Base-by-base conservation (phyloP, 1,140 invertebrate species). In the Drosophila sturtevanti region DNA sequence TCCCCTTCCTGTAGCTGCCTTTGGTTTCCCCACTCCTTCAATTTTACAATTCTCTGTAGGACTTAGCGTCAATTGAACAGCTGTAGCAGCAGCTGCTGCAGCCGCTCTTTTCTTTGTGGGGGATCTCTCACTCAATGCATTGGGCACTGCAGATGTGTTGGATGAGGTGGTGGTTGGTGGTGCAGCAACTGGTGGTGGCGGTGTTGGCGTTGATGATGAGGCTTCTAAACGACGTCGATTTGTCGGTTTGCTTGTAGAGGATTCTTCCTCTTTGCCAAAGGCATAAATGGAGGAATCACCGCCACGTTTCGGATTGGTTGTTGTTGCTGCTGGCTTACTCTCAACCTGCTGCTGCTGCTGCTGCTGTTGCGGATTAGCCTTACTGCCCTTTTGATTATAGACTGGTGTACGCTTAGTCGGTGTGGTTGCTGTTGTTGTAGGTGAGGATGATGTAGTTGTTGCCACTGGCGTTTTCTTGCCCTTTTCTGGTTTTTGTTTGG, bases 111-210 rank as follows among this genome's bases (percentile, higher is more conserved):
- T 91, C 16, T 90, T 80, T 6, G 77, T 89, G 6, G 84, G 84
- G 21, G 78, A 78, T 27, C 92, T 89, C 51, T 92, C 92, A 67
- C 85, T 86, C 34, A 92, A 78, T 12, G 86, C 82, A 41, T 80
- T 68, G 16, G 92, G 90, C 51, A 93, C 92, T 64, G 92, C 81
- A 2, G 92, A 91, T 63, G 81, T 31, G 27, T 31, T 31, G 27
- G 27, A 68, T 0, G 92, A 90, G 9, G 92, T 92, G 7, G 92
- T 84, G 11, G 70, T 27, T 5, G 66, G 21, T 22, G 54, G 35
- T 7, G 60, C 44, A 31, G 56, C 34, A 48, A 48, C 87, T 7
- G 92, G 91, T 64, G 81, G 70, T 0, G 92, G 90, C 11, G 92
- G 92, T 14, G 92, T 86, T 11, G 71, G 41, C 1, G 67, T 16